Conservation (phyloP, 2,113 vertebrate genomes). For the Paralichthys olivaceus region DNA sequence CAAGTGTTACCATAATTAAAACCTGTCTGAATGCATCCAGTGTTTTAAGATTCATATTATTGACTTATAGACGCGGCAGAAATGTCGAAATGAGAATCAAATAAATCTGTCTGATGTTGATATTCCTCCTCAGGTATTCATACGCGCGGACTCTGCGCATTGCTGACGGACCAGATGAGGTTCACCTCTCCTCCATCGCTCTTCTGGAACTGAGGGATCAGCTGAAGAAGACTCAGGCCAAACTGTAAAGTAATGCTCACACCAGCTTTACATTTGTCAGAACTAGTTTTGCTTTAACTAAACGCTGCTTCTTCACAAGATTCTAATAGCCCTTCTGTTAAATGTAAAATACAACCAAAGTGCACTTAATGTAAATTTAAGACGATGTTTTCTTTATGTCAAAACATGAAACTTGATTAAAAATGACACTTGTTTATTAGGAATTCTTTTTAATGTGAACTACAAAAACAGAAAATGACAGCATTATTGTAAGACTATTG, state of each 20-base stretch:
- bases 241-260: slow-evolving; percentile 75
- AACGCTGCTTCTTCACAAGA: not conserved
- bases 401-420: not conserved
- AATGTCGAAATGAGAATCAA: not conserved
- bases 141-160: slow-evolving; percentile 84
- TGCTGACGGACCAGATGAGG: slow-evolving; percentile 93
- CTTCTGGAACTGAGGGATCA: slow-evolving; percentile 88
- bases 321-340: not conserved
- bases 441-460: slow-evolving; percentile 81
- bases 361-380: not conserved
- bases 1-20: too few species aligned
- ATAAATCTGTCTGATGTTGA: not conserved
- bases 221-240: slow-evolving; percentile 76
- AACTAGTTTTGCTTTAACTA: not conserved
- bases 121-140: slow-evolving; percentile 82
- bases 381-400: not conserved
- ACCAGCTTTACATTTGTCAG: not conserved
- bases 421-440: slow-evolving; percentile 67
- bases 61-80: too few species aligned
- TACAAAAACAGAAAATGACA: slow-evolving; percentile 84
- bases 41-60: too few species aligned
- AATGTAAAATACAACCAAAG: not conserved
- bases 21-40: too few species aligned
- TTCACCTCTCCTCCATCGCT: slow-evolving; percentile 91
- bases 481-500: slow-evolving; percentile 78